Evolutionary conservation across 2,113 vertebrate genomes (phyloP).

Genomic region (Oophaga pumilio): DNA sequence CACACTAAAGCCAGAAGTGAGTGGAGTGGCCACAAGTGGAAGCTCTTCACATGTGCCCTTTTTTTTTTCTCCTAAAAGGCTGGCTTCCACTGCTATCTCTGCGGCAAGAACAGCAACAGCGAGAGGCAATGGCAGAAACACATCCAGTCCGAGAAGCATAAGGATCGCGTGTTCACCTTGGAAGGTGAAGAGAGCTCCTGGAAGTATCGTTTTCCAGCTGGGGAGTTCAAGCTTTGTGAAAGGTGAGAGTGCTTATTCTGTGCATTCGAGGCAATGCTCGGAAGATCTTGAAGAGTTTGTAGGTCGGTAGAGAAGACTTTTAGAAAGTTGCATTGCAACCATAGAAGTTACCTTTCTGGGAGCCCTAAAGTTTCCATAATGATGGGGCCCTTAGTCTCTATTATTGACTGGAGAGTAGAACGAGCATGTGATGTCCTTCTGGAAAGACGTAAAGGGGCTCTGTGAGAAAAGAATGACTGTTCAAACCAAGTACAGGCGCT

Average conservation of each 20-base stretch:
- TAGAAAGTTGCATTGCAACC: no score
- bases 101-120: conserved; percentile 93
- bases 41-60: neutral
- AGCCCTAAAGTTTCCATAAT: no score
- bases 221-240: conserved; percentile 80
- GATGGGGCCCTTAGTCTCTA: no score
- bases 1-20: no score
- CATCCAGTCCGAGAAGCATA: conserved; percentile 92
- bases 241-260: conserved; percentile 65
- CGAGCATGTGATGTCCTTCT: no score
- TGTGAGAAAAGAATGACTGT: no score
- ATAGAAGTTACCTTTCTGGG: no score
- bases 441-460: no score
- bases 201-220: conserved; percentile 90
- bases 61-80: conserved; percentile 65
- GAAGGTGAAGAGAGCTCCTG: conserved; percentile 87
- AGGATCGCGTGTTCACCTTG: conserved; percentile 91
- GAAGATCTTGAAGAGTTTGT: neutral
- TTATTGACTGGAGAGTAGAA: no score
- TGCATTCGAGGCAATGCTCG: neutral
- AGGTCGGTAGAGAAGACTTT: neutral
- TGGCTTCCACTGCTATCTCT: conserved; percentile 89
- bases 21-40: neutral
- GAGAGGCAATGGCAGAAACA: conserved; percentile 97
- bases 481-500: no score